A percentile compares a stretch with the other conserved stretches of the same genome.
Evolutionary conservation across 2,113 vertebrate species (phyloP).

Genomic region (Microtus pennsylvanicus): DNA sequence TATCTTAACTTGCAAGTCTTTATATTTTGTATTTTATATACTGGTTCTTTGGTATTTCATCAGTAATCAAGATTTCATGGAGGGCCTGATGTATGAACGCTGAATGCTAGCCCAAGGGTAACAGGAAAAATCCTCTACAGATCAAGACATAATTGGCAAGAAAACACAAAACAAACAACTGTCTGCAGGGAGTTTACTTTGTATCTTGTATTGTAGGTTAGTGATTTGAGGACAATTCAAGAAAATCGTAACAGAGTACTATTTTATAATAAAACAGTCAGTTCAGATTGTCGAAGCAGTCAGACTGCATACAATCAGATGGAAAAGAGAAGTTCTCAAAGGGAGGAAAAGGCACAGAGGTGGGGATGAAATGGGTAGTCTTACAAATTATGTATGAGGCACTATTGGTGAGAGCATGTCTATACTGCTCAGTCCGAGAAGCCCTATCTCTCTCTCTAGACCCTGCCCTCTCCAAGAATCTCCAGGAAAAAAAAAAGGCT

Average conservation of each 20-base stretch:
- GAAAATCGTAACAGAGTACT: background rate
- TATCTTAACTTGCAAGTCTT: constrained; percentile 3
- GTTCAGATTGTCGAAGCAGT: background rate
- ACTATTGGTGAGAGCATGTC: background rate
- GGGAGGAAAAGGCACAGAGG: background rate
- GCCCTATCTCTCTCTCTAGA: background rate
- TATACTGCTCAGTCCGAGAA: background rate
- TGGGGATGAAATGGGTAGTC: background rate
- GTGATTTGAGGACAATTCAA: constrained; percentile 16
- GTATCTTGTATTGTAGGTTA: background rate
- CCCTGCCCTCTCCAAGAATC: background rate
- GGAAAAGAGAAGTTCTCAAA: background rate
- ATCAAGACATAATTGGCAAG: background rate
- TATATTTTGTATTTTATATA: background rate
- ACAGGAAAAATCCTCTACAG: constrained; percentile 8
- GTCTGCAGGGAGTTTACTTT: background rate
- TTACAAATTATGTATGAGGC: background rate
- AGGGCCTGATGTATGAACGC: background rate
- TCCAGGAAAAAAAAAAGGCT: background rate
- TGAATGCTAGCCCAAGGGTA: background rate
- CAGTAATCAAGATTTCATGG: background rate
- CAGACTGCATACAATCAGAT: background rate
- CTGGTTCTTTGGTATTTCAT: background rate
- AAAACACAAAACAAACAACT: constrained; percentile 31
- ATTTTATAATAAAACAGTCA: background rate